Evolutionary conservation across 2,888 invertebrate species (phyloP).

Genomic region (Apodemia zela): DNA sequence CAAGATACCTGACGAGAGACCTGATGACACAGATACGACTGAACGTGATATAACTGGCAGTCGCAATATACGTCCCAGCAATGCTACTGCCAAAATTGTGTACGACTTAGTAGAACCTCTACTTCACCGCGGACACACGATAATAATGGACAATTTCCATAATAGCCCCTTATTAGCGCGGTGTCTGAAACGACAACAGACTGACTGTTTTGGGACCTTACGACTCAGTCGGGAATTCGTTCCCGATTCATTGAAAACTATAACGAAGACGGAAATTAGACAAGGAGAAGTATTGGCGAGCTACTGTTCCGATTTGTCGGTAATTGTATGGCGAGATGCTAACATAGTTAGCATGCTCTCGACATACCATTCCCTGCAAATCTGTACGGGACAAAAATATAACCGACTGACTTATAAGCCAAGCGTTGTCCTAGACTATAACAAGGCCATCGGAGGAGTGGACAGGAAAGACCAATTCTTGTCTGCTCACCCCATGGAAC

Average conservation of each 20-base stretch:
- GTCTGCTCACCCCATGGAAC: constrained; percentile 34
- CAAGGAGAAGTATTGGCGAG: constrained; percentile 32
- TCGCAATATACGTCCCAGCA: too few relatives aligned
- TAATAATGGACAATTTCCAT: constrained; percentile 39
- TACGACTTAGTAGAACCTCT: background rate
- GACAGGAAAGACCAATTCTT: constrained; percentile 38
- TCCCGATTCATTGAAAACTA: constrained; percentile 29
- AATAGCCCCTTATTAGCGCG: constrained; percentile 37
- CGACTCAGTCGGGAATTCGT: constrained; percentile 34
- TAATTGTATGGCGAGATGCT: constrained; percentile 48
- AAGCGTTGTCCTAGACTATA: constrained; percentile 32
- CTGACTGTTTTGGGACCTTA: constrained; percentile 34
- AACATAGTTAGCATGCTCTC: constrained; percentile 34
- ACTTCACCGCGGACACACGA: constrained; percentile 29
- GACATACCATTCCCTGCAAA: constrained; percentile 27
- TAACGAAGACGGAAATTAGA: constrained; percentile 33
- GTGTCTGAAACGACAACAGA: constrained; percentile 29
- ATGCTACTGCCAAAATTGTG: too few relatives aligned
- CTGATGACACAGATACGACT: constrained; percentile 16
- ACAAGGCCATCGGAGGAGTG: constrained; percentile 37
- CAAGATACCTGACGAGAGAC: constrained; percentile 22
- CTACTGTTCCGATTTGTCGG: constrained; percentile 38
- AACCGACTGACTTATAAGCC: constrained; percentile 27
- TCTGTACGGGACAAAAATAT: constrained; percentile 22
- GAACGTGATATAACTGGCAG: too few relatives aligned